Evolutionary conservation across 2,113 vertebrate genomes (phyloP), one percentile per base, ranked within the genome.

Genomic region (Alaudala cheleensis): DNA sequence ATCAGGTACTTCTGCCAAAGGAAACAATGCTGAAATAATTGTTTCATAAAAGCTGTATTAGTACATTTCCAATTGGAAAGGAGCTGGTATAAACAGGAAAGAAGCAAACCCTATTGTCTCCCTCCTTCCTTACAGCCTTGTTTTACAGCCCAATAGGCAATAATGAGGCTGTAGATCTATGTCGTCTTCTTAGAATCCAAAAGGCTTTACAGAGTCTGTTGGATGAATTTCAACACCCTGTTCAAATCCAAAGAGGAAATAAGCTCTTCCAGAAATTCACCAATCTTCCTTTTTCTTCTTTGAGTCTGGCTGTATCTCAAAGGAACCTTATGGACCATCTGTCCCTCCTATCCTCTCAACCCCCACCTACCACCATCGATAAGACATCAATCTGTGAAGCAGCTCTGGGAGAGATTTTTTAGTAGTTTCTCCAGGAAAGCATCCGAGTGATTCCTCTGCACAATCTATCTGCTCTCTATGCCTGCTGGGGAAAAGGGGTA

Each of bases 191-290:
- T 92, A 92, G 91, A 93, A 92, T 95, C 92, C 83, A 81, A 96
- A 94, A 95, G 77, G 65, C 94, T 94, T 96, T 96, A 89, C 91
- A 95, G 80, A 84, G 86, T 10, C 83, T 93, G n/a, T 86, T 97
- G 95, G 94, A 97, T 92, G 95, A 95, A 89, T 95, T 97, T 97
- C 96, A 97, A 93, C 56, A 93, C 81, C 34, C 86, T 72, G 69
- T 87, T 94, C 77, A 89, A 89, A 69, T 96, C 95, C 96, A 97
- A 93, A 91, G 77, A 96, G 96, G 95, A 97, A 97, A 95, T 91
- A 95, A 96, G 54, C 94, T 93, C 91, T 95, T 95, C 95, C 96
- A 96, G 89, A 97, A 93, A 95, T 84, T 80, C 85, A 96, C 92
- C 90, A 86, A 66, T 94, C 92, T 95, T 95, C 90, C 79, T 90